Percentiles rank a stretch among this genome's conserved stretches.
Conservation (phyloP, 2,113 vertebrate species). For the Rallus limicola region DNA sequence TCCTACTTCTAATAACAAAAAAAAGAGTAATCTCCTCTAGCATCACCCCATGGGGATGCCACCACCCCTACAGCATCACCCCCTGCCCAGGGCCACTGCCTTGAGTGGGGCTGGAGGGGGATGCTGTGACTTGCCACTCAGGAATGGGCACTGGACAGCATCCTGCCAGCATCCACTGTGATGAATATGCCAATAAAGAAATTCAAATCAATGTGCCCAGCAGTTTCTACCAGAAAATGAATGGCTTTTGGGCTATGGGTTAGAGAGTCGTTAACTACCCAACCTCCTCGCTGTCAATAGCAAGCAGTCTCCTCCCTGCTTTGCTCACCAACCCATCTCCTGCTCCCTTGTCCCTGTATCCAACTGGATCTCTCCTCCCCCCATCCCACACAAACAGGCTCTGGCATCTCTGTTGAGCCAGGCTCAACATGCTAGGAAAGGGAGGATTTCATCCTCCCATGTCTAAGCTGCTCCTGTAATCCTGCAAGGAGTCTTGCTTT, state of each 20-base stretch:
- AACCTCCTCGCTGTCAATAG: neutral
- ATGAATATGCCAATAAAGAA: slow-evolving; percentile 41
- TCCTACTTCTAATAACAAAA: neutral
- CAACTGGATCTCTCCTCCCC: neutral
- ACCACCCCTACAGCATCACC: neutral
- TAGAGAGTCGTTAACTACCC: neutral
- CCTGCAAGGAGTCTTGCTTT: neutral
- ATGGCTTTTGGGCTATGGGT: neutral
- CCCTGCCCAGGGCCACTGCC: neutral
- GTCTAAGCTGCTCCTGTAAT: neutral
- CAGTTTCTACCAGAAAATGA: neutral
- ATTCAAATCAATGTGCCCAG: neutral
- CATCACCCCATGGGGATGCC: rapidly evolving
- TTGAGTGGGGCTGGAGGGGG: neutral
- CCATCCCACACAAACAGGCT: neutral
- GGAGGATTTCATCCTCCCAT: neutral
- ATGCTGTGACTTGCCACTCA: neutral
- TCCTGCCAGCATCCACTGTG: neutral
- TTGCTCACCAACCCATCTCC: neutral
- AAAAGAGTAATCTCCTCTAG: neutral
- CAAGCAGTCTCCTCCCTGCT: neutral
- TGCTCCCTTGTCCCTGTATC: neutral
- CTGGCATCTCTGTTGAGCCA: neutral
- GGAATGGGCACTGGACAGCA: neutral
- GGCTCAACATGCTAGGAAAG: neutral